Percentiles rank a stretch among this genome's conserved stretches.
Evolutionary conservation across 2,113 vertebrate species (phyloP).

Genomic region (Nothocercus julius): DNA sequence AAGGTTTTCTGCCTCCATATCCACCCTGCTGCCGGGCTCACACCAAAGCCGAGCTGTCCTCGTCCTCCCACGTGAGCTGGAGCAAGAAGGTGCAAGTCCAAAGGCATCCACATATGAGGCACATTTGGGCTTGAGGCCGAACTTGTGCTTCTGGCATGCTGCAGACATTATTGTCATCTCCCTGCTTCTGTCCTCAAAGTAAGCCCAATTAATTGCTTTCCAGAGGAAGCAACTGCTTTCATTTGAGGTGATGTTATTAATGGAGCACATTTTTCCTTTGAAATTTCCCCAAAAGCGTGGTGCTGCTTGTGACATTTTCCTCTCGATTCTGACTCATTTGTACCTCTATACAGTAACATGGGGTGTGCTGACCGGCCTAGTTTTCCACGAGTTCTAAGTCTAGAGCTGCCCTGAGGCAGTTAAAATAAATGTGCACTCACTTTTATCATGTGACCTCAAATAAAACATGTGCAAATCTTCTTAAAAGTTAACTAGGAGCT

Average conservation of each 20-base stretch:
- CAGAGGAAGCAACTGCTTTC: neutral
- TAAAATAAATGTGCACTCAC: neutral
- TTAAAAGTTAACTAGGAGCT: constrained; percentile 6
- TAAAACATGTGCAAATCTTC: neutral
- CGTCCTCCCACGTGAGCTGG: neutral
- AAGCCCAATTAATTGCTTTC: neutral
- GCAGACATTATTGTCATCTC: neutral
- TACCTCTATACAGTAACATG: rapidly evolving
- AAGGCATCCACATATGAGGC: neutral
- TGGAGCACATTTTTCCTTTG: neutral
- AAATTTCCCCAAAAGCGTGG: neutral
- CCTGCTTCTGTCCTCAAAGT: neutral
- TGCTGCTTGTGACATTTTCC: rapidly evolving
- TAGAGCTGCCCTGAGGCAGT: neutral
- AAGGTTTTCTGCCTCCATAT: neutral
- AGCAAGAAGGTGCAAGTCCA: neutral
- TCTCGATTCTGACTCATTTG: neutral
- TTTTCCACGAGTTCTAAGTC: neutral
- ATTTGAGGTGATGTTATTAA: neutral
- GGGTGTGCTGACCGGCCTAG: neutral
- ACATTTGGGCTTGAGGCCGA: neutral
- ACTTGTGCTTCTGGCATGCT: neutral
- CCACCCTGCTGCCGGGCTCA: neutral
- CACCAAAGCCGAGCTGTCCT: neutral
- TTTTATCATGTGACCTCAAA: neutral